These are phyloP conservation scores for Microhierax caerulescens DNA, from an alignment of 2,797 vertebrate species.

Conservation along the genomic window DNA sequence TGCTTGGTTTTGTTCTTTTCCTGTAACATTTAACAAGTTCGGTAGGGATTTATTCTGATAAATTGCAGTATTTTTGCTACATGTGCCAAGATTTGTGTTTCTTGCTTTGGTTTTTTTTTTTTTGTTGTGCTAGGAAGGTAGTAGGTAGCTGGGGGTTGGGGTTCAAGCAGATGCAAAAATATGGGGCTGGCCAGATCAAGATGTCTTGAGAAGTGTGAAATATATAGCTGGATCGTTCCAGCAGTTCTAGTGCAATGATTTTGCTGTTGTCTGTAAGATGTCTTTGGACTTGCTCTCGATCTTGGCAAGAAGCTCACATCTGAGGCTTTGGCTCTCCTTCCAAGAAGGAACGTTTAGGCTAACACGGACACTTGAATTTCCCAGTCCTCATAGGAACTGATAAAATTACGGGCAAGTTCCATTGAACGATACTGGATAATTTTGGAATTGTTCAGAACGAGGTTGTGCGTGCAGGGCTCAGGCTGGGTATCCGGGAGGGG, in stretches of 20 bases:
- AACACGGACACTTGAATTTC: background rate
- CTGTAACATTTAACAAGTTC: background rate
- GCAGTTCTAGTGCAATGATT: background rate
- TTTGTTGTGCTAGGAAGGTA: background rate
- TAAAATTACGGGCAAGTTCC: background rate
- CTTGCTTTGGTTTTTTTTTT: accelerated
- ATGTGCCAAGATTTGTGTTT: background rate
- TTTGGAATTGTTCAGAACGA: background rate
- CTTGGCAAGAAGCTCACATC: background rate
- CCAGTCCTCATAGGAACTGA: background rate
- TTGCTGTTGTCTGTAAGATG: background rate
- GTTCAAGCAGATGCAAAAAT: background rate
- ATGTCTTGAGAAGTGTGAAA: background rate
- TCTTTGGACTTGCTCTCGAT: background rate
- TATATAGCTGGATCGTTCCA: background rate
- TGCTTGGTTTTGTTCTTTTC: background rate
- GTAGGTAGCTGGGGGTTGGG: background rate
- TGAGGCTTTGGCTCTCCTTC: background rate
- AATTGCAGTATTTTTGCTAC: background rate
- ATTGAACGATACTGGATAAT: background rate
- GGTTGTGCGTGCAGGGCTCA: accelerated
- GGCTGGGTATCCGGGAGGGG: background rate
- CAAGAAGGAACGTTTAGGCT: background rate
- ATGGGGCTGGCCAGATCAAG: background rate
- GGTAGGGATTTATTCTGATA: background rate